Evolutionary conservation across 2,113 vertebrate species (phyloP).

Genomic region (Megaceryle torquata): DNA sequence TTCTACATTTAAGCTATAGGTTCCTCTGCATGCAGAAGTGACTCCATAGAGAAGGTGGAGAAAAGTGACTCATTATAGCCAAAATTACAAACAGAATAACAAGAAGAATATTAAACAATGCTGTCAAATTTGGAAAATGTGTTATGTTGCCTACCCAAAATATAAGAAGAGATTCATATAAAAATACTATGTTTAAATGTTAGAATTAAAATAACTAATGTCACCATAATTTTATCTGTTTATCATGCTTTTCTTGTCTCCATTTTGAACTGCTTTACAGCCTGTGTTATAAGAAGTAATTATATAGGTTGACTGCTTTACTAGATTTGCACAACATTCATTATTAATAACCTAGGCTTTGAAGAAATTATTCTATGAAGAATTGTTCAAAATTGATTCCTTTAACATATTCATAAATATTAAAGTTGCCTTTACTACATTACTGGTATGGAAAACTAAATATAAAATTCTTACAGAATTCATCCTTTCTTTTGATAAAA

Average conservation of each 20-base stretch:
- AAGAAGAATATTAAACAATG: neutral
- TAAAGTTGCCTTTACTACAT: neutral
- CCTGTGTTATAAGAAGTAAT: neutral
- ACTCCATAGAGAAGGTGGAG: neutral
- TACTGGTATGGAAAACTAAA: neutral
- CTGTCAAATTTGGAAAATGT: neutral
- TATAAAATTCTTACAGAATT: neutral
- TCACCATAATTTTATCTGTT: neutral
- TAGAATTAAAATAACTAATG: neutral
- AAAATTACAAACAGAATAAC: neutral
- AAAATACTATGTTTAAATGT: neutral
- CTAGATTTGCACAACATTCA: neutral
- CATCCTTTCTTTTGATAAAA: neutral
- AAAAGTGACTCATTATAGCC: neutral
- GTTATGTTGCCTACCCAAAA: neutral
- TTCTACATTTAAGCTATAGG: neutral
- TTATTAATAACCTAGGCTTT: neutral
- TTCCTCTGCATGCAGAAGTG: neutral
- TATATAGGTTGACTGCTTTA: neutral
- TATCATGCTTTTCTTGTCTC: neutral
- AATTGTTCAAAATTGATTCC: neutral
- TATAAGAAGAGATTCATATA: neutral
- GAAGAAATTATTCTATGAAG: neutral
- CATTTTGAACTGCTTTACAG: neutral
- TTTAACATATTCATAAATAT: neutral